Evolutionary conservation across 2,113 vertebrate species (phyloP).

Genomic region (Blennius ocellaris): DNA sequence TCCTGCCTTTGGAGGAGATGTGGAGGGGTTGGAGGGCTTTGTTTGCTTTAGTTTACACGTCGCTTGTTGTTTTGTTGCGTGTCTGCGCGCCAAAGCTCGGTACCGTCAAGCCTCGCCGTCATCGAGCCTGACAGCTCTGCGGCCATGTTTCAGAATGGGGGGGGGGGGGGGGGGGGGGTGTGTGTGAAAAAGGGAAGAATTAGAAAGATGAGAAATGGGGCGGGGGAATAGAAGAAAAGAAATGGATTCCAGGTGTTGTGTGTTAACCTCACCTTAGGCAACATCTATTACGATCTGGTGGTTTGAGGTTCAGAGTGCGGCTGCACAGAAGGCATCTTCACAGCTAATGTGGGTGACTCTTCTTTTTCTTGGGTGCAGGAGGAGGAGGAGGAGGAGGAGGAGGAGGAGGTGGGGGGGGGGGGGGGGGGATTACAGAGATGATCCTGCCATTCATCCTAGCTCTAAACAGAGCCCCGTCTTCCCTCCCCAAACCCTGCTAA

Average conservation of each 20-base stretch:
- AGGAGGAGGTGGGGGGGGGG: constrained; percentile 38
- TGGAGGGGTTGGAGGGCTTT: constrained; percentile 68
- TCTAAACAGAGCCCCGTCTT: constrained; percentile 84
- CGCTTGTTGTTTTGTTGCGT: constrained; percentile 79
- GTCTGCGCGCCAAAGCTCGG: constrained; percentile 77
- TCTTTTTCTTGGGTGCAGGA: constrained; percentile 61
- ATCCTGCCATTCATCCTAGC: constrained; percentile 84
- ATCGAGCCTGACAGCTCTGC: constrained; percentile 80
- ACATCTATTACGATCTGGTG: constrained; percentile 57
- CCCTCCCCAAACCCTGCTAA: constrained; percentile 86
- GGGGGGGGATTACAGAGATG: constrained; percentile 80
- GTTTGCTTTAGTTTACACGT: constrained; percentile 85
- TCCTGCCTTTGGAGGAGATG: constrained; percentile 76
- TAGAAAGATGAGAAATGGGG: constrained; percentile 65
- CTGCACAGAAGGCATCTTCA: constrained; percentile 57
- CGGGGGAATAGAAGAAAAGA: constrained; percentile 45
- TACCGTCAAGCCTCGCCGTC: constrained; percentile 69
- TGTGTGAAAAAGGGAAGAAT: constrained; percentile 59
- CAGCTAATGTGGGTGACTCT: constrained; percentile 72
- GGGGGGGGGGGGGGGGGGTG: too few species aligned
- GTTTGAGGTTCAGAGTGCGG: constrained; percentile 55
- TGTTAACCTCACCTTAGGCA: constrained; percentile 63
- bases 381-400: constrained; percentile 36
- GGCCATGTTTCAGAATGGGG: constrained; percentile 73
- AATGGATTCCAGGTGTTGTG: constrained; percentile 36